phyloP scores from a whole-genome alignment of 2,797 vertebrate species.

The Myotis daubentonii region DNA sequence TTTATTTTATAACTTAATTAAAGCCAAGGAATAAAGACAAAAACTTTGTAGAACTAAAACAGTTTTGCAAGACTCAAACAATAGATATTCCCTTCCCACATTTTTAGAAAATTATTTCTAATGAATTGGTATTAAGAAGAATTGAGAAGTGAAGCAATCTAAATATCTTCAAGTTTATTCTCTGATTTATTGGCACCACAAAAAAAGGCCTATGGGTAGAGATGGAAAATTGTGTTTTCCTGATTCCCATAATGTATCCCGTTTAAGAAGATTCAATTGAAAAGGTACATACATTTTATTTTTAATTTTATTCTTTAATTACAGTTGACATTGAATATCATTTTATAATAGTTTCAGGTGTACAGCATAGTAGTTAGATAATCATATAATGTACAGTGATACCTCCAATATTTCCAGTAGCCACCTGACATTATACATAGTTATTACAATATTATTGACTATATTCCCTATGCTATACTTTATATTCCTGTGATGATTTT shows the following conservation, averaged over 20 bases:
- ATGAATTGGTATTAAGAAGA: neutral
- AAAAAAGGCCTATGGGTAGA: neutral
- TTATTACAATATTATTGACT: neutral
- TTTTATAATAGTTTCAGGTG: neutral
- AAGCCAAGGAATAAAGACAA: conserved; percentile 40
- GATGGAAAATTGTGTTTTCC: conserved; percentile 7
- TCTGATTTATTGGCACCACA: conserved; percentile 28
- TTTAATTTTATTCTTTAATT: neutral
- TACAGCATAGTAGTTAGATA: neutral
- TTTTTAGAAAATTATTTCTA: conserved; percentile 23
- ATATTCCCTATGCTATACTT: neutral
- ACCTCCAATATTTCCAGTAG: neutral
- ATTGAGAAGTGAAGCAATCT: neutral
- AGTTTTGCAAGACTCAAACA: neutral
- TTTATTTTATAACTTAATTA: conserved; percentile 44
- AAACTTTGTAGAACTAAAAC: conserved; percentile 4
- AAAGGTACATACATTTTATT: neutral
- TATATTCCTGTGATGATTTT: neutral
- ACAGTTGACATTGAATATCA: neutral
- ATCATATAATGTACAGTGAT: neutral
- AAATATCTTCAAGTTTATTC: conserved; percentile 17
- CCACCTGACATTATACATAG: neutral
- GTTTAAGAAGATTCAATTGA: conserved; percentile 41
- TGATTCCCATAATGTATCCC: neutral
- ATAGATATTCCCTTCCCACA: neutral